Evolutionary conservation across 2,797 vertebrate genomes (phyloP).

Genomic region (Schizopygopsis malacanthus): DNA sequence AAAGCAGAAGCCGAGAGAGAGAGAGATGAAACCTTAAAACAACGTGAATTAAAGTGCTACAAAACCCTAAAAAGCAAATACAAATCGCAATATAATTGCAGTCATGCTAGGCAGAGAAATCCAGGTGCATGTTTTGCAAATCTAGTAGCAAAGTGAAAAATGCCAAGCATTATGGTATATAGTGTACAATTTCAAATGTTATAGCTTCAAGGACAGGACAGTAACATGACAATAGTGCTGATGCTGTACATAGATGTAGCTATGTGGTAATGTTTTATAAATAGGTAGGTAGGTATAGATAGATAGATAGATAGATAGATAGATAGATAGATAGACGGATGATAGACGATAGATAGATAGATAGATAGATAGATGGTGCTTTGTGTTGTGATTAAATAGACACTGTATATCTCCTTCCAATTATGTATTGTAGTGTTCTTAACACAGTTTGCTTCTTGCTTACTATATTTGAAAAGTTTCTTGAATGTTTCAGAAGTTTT

Average conservation of each 20-base stretch:
- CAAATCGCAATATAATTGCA: not conserved
- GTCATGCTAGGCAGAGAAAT: not conserved
- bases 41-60: conserved; percentile 12
- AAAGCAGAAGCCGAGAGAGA: conserved; percentile 10
- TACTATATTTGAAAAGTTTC: not conserved
- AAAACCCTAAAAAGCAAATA: conserved; percentile 3
- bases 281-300: not conserved
- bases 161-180: not conserved
- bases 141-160: not conserved
- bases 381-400: no score
- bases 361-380: no score
- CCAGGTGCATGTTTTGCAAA: conserved; percentile 14
- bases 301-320: not conserved
- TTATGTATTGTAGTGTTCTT: not conserved
- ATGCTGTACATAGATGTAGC: not conserved
- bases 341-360: not conserved
- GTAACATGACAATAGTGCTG: not conserved
- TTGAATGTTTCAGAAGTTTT: not conserved
- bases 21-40: conserved; percentile 11
- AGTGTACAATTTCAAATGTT: not conserved
- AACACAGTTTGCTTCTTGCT: not conserved
- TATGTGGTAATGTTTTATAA: not conserved
- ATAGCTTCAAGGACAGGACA: not conserved
- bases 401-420: no score
- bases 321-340: not conserved